Conservation (phyloP, 2,888 invertebrate genomes). For the Molorchus minor region DNA sequence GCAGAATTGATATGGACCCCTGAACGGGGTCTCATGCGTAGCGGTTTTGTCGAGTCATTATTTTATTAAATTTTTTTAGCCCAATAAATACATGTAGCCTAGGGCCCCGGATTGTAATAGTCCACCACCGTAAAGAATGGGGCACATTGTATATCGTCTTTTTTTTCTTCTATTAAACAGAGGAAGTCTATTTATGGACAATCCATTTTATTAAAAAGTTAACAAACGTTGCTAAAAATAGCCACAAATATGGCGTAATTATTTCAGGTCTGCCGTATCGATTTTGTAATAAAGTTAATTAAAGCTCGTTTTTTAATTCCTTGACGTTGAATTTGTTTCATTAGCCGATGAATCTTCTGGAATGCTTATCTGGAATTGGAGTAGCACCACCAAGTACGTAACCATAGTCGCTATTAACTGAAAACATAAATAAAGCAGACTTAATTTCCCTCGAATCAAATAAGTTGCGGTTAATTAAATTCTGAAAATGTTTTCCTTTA, state of each 20-base stretch:
- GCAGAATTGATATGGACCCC: too few relatives aligned
- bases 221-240: slow-evolving; percentile 19
- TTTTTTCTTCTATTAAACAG: not conserved
- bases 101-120: too few relatives aligned
- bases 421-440: slow-evolving; percentile 52
- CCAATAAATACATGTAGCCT: too few relatives aligned
- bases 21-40: too few relatives aligned
- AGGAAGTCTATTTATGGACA: not conserved
- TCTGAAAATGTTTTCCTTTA: too few relatives aligned
- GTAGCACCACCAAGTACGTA: slow-evolving; percentile 76
- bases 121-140: too few relatives aligned
- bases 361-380: slow-evolving; percentile 81
- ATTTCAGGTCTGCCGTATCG: not conserved
- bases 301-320: not conserved
- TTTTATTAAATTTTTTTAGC: too few relatives aligned
- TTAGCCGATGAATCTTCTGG: slow-evolving; percentile 65
- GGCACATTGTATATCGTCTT: too few relatives aligned
- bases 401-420: slow-evolving; percentile 80
- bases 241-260: not conserved
- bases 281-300: slow-evolving; percentile 11
- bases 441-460: too few relatives aligned
- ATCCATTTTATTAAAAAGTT: slow-evolving; percentile 16
- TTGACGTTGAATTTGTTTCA: slow-evolving; percentile 1
- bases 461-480: too few relatives aligned
- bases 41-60: too few relatives aligned